Evolutionary conservation across 2,888 invertebrate species (phyloP).

Genomic region (Bedellia somnulentella): DNA sequence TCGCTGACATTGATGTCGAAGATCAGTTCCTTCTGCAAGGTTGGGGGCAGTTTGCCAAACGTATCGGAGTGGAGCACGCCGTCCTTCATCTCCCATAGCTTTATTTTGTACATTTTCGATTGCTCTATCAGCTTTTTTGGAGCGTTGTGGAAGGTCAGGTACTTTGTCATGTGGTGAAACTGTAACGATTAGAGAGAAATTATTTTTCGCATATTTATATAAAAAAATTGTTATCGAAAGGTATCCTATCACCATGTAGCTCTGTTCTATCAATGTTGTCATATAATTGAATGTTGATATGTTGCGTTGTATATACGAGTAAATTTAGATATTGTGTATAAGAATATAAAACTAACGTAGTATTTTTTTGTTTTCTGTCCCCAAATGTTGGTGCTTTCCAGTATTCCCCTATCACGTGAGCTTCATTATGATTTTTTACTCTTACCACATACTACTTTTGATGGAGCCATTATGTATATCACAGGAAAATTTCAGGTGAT

Average conservation of each 20-base stretch:
- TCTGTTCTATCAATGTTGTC: too few relatives aligned
- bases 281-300: not conserved
- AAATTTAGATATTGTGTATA: not conserved
- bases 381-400: not conserved
- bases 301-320: not conserved
- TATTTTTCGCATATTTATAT: not conserved
- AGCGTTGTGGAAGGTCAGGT: constrained; percentile 28
- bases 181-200: constrained; percentile 13
- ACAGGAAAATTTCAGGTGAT: not conserved
- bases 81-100: constrained; percentile 42
- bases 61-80: constrained; percentile 29
- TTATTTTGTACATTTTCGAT: constrained; percentile 31
- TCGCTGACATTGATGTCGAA: constrained; percentile 46
- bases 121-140: constrained; percentile 25
- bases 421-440: not conserved
- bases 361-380: not conserved
- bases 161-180: constrained; percentile 42
- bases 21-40: constrained; percentile 45
- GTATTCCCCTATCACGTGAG: not conserved
- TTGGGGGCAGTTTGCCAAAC: constrained; percentile 28
- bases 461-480: not conserved
- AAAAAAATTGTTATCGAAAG: not conserved
- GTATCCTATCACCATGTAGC: not conserved
- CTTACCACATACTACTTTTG: not conserved
- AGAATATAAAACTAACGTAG: not conserved